A percentile compares a stretch with the other conserved stretches of the same genome.
phyloP scores from a whole-genome alignment of 2,113 vertebrate species.

The Calyptomena viridis region DNA sequence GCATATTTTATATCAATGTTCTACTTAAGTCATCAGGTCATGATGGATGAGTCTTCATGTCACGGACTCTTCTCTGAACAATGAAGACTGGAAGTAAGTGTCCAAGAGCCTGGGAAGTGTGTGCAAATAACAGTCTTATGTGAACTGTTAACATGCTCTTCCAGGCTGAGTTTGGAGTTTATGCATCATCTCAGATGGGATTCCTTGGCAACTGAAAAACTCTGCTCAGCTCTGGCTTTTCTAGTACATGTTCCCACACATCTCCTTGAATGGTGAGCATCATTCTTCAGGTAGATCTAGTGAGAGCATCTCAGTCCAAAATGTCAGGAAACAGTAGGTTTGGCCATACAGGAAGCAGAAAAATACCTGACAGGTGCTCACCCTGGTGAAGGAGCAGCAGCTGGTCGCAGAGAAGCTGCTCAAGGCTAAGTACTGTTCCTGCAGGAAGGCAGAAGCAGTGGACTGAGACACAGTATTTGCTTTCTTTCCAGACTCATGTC shows the following conservation, averaged over 20 bases:
- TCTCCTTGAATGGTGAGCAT: not conserved
- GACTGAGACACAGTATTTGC: not conserved
- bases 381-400: not conserved
- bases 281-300: not conserved
- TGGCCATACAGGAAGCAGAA: not conserved
- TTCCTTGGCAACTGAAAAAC: not conserved
- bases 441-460: not conserved
- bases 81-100: not conserved
- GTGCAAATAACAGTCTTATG: not conserved
- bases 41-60: not conserved
- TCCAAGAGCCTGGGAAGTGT: not conserved
- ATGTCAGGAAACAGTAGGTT: not conserved
- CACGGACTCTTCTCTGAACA: not conserved
- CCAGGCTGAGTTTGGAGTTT: not conserved
- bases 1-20: not conserved
- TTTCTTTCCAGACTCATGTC: not conserved
- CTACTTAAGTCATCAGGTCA: not conserved
- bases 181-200: not conserved
- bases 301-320: not conserved
- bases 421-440: not conserved
- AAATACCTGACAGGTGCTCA: not conserved
- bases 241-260: not conserved
- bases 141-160: not conserved
- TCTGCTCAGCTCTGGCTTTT: not conserved
- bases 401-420: not conserved